phyloP scores from a whole-genome alignment of 1,140 invertebrate genomes.

The Liolophura sinensis region DNA sequence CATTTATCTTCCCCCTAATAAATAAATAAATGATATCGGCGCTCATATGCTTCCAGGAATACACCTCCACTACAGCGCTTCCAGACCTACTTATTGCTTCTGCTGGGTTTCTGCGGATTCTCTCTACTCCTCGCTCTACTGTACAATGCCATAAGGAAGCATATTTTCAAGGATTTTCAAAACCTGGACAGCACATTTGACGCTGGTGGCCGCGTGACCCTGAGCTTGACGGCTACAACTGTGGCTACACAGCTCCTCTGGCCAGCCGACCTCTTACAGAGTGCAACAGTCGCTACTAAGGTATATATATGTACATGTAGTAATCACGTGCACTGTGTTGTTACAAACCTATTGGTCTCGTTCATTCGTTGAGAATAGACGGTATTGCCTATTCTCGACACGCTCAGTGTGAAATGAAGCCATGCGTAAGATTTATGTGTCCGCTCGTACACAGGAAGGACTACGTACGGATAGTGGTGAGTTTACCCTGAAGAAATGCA shows the following conservation, averaged over 20 bases:
- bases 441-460: too few species aligned
- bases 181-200: slow-evolving; percentile 49
- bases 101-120: slow-evolving; percentile 26
- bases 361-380: too few species aligned
- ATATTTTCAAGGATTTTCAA: slow-evolving; percentile 22
- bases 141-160: slow-evolving; percentile 19
- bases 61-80: neutral
- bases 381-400: too few species aligned
- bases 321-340: too few species aligned
- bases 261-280: slow-evolving; percentile 24
- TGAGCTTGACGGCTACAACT: slow-evolving; percentile 22
- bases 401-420: too few species aligned
- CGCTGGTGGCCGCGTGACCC: slow-evolving; percentile 36
- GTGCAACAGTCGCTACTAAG: slow-evolving; percentile 17
- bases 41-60: neutral
- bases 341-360: too few species aligned
- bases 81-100: slow-evolving; percentile 12
- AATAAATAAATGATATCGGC: too few species aligned
- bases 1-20: too few species aligned
- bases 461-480: too few species aligned
- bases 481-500: too few species aligned
- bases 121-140: slow-evolving; percentile 17
- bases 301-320: too few species aligned
- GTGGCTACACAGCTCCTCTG: slow-evolving; percentile 23
- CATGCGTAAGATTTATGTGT: too few species aligned